phyloP scores from a whole-genome alignment of 2,888 invertebrate species.

The Monoplex corrugatus region DNA sequence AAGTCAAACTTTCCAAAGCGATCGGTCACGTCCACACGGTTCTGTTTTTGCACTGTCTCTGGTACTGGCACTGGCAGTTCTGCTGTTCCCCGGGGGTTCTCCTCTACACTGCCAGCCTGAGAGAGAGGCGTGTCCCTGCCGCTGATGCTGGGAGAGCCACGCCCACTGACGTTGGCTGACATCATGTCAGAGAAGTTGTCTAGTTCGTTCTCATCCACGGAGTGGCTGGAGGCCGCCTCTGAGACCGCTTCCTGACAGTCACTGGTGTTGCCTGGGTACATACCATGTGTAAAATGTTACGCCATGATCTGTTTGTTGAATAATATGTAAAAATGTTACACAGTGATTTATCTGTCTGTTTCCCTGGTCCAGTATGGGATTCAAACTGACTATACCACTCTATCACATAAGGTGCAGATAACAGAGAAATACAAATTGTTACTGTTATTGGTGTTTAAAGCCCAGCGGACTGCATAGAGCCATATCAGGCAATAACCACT shows the following conservation, averaged over 20 bases:
- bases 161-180: conserved; percentile 96
- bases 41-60: conserved; percentile 86
- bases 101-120: conserved; percentile 83
- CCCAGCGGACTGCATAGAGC: too few relatives aligned
- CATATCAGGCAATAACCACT: too few relatives aligned
- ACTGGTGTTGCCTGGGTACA: conserved; percentile 87
- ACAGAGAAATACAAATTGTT: too few relatives aligned
- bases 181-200: conserved; percentile 96
- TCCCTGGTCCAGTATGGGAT: too few relatives aligned
- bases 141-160: conserved; percentile 82
- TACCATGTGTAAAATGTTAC: neutral
- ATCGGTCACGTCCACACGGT: conserved; percentile 97
- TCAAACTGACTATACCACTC: too few relatives aligned
- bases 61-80: conserved; percentile 79
- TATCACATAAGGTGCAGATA: too few relatives aligned
- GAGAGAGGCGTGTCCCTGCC: conserved; percentile 96
- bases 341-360: too few relatives aligned
- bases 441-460: too few relatives aligned
- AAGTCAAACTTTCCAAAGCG: conserved; percentile 98
- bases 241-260: conserved; percentile 97
- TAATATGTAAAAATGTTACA: too few relatives aligned
- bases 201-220: conserved; percentile 89
- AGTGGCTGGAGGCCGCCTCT: conserved; percentile 96
- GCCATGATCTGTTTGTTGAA: too few relatives aligned
- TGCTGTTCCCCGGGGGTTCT: conserved; percentile 63